Conservation (phyloP, 1,140 invertebrate species). For the Drosophila triauraria region DNA sequence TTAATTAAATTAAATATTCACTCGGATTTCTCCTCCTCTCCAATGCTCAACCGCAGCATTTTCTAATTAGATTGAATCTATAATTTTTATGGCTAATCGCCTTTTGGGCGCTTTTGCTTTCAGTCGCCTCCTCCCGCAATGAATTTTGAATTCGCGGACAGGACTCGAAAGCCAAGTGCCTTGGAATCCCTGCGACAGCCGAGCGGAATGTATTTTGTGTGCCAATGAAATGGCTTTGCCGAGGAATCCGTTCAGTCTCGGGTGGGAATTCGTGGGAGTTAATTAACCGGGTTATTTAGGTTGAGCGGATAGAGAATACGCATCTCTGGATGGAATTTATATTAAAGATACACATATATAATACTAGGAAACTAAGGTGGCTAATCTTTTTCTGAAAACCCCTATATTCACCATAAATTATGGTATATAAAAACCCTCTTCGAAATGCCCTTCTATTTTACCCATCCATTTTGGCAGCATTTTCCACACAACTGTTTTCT, state of each 20-base stretch:
- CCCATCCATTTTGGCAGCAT: neutral
- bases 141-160: conserved; percentile 76
- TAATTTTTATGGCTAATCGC: conserved; percentile 85
- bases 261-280: conserved; percentile 4
- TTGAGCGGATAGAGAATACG: neutral
- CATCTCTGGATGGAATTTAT: neutral
- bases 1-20: conserved; percentile 84
- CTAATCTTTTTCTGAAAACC: neutral
- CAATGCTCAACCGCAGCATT: conserved; percentile 56
- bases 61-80: conserved; percentile 85
- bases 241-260: conserved; percentile 4
- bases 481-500: conserved; percentile 14
- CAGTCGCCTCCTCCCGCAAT: conserved; percentile 17
- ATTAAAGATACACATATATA: no score
- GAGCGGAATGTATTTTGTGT: conserved; percentile 62
- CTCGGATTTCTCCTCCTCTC: conserved; percentile 26
- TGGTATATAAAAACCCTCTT: neutral
- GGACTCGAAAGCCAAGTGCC: conserved; percentile 43
- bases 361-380: no score
- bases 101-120: conserved; percentile 31
- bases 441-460: conserved; percentile 7
- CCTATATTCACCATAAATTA: neutral
- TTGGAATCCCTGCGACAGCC: conserved; percentile 31
- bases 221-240: conserved; percentile 63
- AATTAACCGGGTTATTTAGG: conserved; percentile 46